Evolutionary conservation across 1,140 invertebrate species (phyloP).

Genomic region (Rhysida immarginata): DNA sequence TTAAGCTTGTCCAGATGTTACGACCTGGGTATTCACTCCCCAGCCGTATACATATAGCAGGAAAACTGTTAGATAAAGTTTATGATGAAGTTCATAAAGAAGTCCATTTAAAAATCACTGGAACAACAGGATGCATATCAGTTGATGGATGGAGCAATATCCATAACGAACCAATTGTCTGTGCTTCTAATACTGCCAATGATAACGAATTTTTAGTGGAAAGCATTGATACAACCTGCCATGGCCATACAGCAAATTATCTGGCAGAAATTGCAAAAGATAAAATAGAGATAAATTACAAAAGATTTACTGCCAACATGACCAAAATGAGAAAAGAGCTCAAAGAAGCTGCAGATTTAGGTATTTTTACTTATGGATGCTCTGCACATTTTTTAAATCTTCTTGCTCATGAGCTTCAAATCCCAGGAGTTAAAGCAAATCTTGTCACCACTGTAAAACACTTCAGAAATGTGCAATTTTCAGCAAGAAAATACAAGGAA

Average conservation of each 20-base stretch:
- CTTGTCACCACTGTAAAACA: background rate
- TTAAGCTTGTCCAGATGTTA: background rate
- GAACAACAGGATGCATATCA: background rate
- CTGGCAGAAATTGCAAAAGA: background rate
- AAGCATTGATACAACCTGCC: background rate
- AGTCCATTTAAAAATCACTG: background rate
- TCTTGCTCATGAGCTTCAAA: background rate
- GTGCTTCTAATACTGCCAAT: background rate
- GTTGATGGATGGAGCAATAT: background rate
- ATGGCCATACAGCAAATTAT: background rate
- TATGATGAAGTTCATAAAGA: no score
- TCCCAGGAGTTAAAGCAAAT: background rate
- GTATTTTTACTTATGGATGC: background rate
- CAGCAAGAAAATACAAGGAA: background rate
- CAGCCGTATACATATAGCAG: background rate
- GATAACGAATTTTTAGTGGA: background rate
- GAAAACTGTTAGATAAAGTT: background rate
- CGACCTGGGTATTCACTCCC: background rate
- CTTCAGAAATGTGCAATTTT: background rate
- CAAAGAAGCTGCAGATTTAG: background rate
- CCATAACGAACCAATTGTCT: no score
- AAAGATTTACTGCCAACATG: background rate
- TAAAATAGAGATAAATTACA: background rate
- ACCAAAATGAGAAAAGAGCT: background rate
- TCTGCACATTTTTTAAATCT: background rate